These are phyloP conservation scores for Melospiza melodia DNA, from an alignment of 2,113 vertebrate genomes.

Conservation along the genomic window DNA sequence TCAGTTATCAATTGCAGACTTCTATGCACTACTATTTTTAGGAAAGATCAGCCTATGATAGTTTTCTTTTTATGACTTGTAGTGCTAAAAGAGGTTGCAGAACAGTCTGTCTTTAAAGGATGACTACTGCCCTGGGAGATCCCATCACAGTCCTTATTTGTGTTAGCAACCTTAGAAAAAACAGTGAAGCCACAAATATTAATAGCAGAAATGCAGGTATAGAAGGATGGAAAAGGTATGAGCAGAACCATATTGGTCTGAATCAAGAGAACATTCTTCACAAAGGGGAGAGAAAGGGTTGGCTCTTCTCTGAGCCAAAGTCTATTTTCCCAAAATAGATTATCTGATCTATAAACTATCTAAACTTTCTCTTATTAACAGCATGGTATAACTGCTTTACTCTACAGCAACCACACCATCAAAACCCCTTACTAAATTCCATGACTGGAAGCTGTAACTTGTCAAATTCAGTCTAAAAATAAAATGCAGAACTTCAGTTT, in stretches of 20 bases:
- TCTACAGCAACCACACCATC: background rate
- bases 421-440: background rate
- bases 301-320: background rate
- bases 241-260: background rate
- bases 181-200: background rate
- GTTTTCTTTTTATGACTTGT: background rate
- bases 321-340: background rate
- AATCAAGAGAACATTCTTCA: background rate
- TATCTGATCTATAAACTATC: background rate
- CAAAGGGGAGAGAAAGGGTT: background rate
- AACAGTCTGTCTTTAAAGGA: background rate
- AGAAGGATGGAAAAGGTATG: background rate
- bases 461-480: background rate
- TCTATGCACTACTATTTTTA: background rate
- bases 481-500: background rate
- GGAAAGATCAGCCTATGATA: background rate
- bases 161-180: background rate
- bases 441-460: background rate
- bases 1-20: background rate
- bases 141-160: background rate
- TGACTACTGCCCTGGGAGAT: background rate
- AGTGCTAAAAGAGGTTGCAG: background rate
- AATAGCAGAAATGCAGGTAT: background rate
- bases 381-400: background rate
- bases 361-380: background rate